Evolutionary conservation across 2,113 vertebrate species (phyloP).

Genomic region (Salvelinus fontinalis): DNA sequence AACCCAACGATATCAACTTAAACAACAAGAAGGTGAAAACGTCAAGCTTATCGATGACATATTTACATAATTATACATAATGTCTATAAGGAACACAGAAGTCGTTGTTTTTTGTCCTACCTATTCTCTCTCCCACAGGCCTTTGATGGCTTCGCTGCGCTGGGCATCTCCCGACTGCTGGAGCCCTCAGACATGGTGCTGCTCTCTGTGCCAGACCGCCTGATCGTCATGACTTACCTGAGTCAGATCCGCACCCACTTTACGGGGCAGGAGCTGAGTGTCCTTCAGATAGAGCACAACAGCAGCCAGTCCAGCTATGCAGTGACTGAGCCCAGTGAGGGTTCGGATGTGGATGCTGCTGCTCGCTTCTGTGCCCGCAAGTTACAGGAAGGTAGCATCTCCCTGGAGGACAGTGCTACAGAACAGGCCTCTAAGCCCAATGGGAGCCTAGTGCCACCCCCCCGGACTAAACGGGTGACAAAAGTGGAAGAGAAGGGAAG

Average conservation of each 20-base stretch:
- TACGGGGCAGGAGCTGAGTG: conserved; percentile 84
- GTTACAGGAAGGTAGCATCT: conserved; percentile 66
- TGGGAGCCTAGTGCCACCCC: conserved; percentile 60
- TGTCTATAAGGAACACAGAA: too few species aligned
- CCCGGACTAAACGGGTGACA: conserved; percentile 60
- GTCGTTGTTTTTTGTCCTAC: background rate
- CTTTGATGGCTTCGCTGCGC: conserved; percentile 80
- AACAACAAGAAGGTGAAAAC: conserved; percentile 86
- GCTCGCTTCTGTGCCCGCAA: conserved; percentile 70
- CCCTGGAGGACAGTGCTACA: conserved; percentile 53
- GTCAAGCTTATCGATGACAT: background rate
- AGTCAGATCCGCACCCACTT: conserved; percentile 89
- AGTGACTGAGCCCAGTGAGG: conserved; percentile 46
- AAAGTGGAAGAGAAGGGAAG: conserved; percentile 44
- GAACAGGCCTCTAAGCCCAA: conserved; percentile 13
- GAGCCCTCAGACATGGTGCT: conserved; percentile 88
- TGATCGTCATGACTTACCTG: conserved; percentile 91
- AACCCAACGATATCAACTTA: conserved; percentile 81
- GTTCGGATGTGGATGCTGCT: conserved; percentile 48
- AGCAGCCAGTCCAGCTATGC: conserved; percentile 80
- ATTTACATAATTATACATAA: too few species aligned
- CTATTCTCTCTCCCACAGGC: conserved; percentile 66
- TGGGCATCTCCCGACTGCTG: conserved; percentile 85
- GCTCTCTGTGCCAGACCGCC: conserved; percentile 81
- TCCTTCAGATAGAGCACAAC: conserved; percentile 82